These are phyloP conservation scores for Sander lucioperca DNA, from an alignment of 2,113 vertebrate species.

Conservation along the genomic window DNA sequence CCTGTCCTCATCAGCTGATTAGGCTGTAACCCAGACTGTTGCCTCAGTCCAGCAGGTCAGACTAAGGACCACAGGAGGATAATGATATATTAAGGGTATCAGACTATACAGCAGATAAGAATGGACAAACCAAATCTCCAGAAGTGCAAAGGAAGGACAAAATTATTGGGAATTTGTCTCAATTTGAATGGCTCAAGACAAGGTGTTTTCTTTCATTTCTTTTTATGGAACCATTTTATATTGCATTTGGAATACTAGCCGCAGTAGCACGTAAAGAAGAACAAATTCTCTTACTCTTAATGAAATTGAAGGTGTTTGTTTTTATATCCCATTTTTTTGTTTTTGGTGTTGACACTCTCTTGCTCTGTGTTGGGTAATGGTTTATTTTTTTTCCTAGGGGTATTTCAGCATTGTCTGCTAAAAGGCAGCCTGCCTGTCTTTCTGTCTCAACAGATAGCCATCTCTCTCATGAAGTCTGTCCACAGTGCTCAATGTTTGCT, in stretches of 20 bases:
- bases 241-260: not conserved
- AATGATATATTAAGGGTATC: slow-evolving; percentile 20
- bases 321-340: not conserved
- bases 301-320: slow-evolving; percentile 1
- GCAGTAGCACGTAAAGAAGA: not conserved
- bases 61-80: slow-evolving; percentile 31
- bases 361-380: slow-evolving; percentile 15
- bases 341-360: not conserved
- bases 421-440: slow-evolving; percentile 24
- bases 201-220: not conserved
- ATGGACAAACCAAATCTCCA: not conserved
- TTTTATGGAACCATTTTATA: not conserved
- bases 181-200: slow-evolving; percentile 1
- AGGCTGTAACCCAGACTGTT: slow-evolving; percentile 33
- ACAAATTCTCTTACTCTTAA: not conserved
- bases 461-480: slow-evolving; percentile 25
- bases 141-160: slow-evolving; percentile 9
- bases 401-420: slow-evolving; percentile 15
- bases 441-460: slow-evolving; percentile 29
- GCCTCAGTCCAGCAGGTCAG: slow-evolving; percentile 34
- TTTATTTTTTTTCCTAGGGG: slow-evolving; percentile 9
- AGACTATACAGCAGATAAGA: slow-evolving; percentile 7
- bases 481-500: not conserved
- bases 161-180: slow-evolving; percentile 12
- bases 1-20: slow-evolving; percentile 48